Evolutionary conservation across 2,888 invertebrate genomes (phyloP).

Genomic region (Euclidia mi): DNA sequence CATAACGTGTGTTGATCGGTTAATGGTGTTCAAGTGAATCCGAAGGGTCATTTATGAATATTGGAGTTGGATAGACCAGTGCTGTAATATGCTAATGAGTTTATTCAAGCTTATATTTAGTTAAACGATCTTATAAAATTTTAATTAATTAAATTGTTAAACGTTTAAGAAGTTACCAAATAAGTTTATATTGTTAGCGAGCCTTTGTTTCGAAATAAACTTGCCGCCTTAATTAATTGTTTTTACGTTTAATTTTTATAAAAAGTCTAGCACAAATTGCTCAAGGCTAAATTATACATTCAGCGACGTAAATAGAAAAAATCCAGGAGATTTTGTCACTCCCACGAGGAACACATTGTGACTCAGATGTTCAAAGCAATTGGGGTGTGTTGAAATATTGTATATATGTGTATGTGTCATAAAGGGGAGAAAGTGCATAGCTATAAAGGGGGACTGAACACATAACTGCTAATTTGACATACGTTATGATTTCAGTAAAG

Average conservation of each 20-base stretch:
- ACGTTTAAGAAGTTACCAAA: slow-evolving; percentile 37
- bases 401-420: slow-evolving; percentile 12
- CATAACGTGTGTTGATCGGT: slow-evolving; percentile 60
- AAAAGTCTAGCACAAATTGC: slow-evolving; percentile 12
- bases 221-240: slow-evolving; percentile 32
- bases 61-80: slow-evolving; percentile 35
- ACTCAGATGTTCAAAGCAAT: slow-evolving; percentile 36
- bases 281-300: slow-evolving; percentile 16
- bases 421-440: too few species aligned
- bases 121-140: slow-evolving; percentile 27
- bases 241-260: slow-evolving; percentile 31
- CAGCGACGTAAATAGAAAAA: slow-evolving; percentile 22
- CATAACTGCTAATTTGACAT: too few species aligned
- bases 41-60: slow-evolving; percentile 55
- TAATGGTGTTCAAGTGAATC: slow-evolving; percentile 55
- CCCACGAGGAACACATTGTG: too few species aligned
- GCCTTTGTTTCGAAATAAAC: slow-evolving; percentile 31
- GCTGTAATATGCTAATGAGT: slow-evolving; percentile 53
- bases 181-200: slow-evolving; percentile 32
- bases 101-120: slow-evolving; percentile 43
- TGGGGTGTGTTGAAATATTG: slow-evolving; percentile 34
- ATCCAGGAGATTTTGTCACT: slow-evolving; percentile 34
- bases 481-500: too few species aligned
- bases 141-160: slow-evolving; percentile 41
- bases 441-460: too few species aligned